Percentiles rank a stretch among this genome's conserved stretches.
These are phyloP conservation scores for Epinotia ramella DNA, from an alignment of 2,888 invertebrate genomes.

Conservation along the genomic window DNA sequence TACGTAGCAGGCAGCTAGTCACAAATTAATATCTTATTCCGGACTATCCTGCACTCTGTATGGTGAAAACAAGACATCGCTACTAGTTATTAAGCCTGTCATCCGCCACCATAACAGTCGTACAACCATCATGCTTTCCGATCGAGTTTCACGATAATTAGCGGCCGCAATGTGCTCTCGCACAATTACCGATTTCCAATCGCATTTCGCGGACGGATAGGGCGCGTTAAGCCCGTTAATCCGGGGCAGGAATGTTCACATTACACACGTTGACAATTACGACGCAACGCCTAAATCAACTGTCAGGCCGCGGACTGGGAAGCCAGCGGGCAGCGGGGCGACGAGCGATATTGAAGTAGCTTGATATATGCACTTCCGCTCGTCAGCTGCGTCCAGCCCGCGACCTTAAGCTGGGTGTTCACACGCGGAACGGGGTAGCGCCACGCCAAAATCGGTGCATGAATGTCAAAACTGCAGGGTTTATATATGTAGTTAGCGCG, in stretches of 20 bases:
- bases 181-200: slow-evolving; percentile 71
- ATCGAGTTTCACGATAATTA: slow-evolving; percentile 41
- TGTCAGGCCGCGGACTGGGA: too few species aligned
- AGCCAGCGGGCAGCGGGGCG: too few species aligned
- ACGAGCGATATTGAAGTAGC: too few species aligned
- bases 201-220: slow-evolving; percentile 30
- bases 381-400: too few species aligned
- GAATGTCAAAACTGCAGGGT: too few species aligned
- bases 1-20: too few species aligned
- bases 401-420: too few species aligned
- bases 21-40: too few species aligned
- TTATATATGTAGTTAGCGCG: too few species aligned
- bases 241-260: not conserved
- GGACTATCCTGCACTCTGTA: not conserved
- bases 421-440: too few species aligned
- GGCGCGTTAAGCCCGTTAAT: slow-evolving; percentile 11
- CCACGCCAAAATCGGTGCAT: too few species aligned
- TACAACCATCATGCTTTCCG: slow-evolving; percentile 2
- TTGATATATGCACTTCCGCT: too few species aligned
- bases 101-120: slow-evolving; percentile 10
- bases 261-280: not conserved
- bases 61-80: not conserved
- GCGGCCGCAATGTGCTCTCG: slow-evolving; percentile 71
- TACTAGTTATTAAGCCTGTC: slow-evolving; percentile 3
- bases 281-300: slow-evolving; percentile 3